Conservation (phyloP, 2,113 vertebrate species). For the Triplophysa dalaica region DNA sequence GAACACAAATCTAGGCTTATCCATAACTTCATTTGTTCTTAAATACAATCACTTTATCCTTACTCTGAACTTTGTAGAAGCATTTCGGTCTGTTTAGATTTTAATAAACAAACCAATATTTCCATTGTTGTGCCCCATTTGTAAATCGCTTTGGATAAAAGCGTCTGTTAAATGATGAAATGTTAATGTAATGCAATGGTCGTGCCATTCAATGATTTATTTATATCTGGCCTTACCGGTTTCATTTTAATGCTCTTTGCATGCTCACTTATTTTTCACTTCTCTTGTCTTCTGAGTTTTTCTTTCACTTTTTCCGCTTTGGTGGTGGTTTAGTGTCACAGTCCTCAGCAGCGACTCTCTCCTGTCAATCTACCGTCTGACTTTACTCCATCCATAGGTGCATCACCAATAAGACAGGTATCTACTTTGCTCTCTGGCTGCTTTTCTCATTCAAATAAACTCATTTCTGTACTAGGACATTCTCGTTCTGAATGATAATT, state of each 20-base stretch:
- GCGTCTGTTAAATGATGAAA: no score
- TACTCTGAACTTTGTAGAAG: background rate
- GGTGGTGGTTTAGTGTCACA: constrained; percentile 62
- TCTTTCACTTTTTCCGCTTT: background rate
- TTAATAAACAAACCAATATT: background rate
- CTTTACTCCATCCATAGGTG: constrained; percentile 75
- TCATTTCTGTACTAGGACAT: background rate
- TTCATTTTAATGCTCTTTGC: background rate
- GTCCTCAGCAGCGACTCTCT: constrained; percentile 64
- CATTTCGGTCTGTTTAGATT: no score
- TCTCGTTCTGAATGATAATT: background rate
- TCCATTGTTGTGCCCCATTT: no score
- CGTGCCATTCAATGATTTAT: no score
- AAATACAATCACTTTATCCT: background rate
- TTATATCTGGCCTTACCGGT: background rate
- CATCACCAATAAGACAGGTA: constrained; percentile 76
- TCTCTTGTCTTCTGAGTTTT: background rate
- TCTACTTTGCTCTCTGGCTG: background rate
- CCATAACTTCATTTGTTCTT: no score
- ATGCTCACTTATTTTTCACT: background rate
- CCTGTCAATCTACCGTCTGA: constrained; percentile 73
- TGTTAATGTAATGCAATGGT: no score
- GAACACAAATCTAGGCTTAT: no score
- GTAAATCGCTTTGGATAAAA: no score
- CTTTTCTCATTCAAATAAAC: background rate